Evolutionary conservation across 2,113 vertebrate genomes (phyloP).

Genomic region (Andinoacara biseriatus): DNA sequence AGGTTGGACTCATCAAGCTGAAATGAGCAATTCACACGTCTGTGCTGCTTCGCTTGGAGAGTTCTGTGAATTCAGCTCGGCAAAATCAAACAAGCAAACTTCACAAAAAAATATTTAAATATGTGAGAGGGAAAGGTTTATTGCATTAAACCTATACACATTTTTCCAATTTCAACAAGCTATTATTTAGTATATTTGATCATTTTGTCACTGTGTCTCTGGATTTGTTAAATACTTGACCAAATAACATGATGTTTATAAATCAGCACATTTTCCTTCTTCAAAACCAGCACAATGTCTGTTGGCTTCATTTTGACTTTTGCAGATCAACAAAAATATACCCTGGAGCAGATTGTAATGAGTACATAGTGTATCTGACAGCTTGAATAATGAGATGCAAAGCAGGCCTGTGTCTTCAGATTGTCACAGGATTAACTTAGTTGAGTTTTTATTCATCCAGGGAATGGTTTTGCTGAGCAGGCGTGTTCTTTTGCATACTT

Average conservation of each 20-base stretch:
- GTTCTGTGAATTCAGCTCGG: background rate
- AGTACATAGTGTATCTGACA: constrained; percentile 26
- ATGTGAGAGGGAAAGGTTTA: background rate
- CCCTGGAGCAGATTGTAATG: constrained; percentile 9
- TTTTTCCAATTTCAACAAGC: background rate
- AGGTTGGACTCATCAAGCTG: background rate
- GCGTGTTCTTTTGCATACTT: constrained; percentile 54
- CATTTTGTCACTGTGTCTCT: background rate
- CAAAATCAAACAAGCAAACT: too few relatives aligned
- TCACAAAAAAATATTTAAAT: background rate
- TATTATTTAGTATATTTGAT: background rate
- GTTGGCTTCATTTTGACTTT: constrained; percentile 18
- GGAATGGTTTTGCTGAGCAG: constrained; percentile 61
- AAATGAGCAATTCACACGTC: background rate
- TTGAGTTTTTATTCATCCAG: constrained; percentile 50
- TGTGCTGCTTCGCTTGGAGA: background rate
- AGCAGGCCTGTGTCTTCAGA: constrained; percentile 52
- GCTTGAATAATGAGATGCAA: constrained; percentile 56
- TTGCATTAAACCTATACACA: background rate
- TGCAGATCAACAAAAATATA: constrained; percentile 33
- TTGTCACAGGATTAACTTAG: constrained; percentile 58
- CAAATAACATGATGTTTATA: background rate
- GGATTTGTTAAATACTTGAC: background rate
- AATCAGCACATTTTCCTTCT: background rate
- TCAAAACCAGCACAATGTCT: background rate